Conservation (phyloP, 2,797 vertebrate species). For the Hoplostethus mediterraneus region DNA sequence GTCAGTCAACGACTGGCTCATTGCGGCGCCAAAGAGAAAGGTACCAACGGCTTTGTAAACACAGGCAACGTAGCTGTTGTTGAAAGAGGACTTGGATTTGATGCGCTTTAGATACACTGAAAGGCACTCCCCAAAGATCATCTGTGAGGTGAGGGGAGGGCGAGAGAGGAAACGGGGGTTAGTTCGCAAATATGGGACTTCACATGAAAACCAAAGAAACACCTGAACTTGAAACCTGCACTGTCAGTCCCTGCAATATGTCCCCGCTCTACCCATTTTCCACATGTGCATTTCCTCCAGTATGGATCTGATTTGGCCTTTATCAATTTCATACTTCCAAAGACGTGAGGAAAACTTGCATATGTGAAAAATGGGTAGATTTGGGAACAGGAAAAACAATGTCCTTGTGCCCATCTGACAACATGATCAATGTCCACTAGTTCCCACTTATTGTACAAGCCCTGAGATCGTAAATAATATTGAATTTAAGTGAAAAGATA, state of each 20-base stretch:
- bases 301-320: too few species aligned
- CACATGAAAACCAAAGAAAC: not conserved
- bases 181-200: not conserved
- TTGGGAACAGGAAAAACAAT: not conserved
- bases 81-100: conserved; percentile 92
- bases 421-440: not conserved
- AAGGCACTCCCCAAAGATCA: conserved; percentile 92
- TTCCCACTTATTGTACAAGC: not conserved
- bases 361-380: not conserved
- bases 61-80: conserved; percentile 90
- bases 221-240: conserved; percentile 5
- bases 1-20: conserved; percentile 97
- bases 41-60: conserved; percentile 95
- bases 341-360: not conserved
- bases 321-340: not conserved
- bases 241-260: conserved; percentile 1
- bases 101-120: conserved; percentile 90
- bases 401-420: not conserved
- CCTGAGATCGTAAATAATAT: not conserved
- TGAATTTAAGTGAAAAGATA: not conserved
- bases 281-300: too few species aligned
- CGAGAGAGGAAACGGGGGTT: conserved; percentile 4
- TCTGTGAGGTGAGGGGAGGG: conserved; percentile 80
- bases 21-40: conserved; percentile 95
- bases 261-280: not conserved